A percentile compares a stretch with the other conserved stretches of the same genome.
These are phyloP conservation scores for Gymnosoma rotundatum DNA, from an alignment of 2,888 invertebrate species.

Conservation along the genomic window DNA sequence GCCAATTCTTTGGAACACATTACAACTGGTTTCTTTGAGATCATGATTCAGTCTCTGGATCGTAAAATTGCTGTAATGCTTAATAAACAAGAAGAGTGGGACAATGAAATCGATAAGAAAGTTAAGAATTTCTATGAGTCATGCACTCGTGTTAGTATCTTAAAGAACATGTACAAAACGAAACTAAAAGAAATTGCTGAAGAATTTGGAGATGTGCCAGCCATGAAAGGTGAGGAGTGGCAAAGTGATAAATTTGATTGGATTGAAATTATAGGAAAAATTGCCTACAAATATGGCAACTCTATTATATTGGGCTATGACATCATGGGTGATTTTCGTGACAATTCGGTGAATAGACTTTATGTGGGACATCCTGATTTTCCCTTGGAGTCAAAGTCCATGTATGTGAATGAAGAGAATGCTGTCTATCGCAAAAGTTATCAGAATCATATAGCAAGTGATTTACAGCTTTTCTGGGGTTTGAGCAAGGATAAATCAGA, in stretches of 20 bases:
- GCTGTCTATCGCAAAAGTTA: constrained; percentile 59
- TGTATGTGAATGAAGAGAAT: constrained; percentile 73
- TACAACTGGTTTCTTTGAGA: constrained; percentile 77
- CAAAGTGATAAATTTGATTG: constrained; percentile 76
- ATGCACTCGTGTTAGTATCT: constrained; percentile 70
- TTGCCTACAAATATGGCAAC: constrained; percentile 73
- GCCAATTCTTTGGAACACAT: constrained; percentile 70
- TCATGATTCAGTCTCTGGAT: constrained; percentile 73
- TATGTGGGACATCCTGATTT: constrained; percentile 74
- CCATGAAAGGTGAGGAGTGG: constrained; percentile 74
- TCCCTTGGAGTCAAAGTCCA: constrained; percentile 70
- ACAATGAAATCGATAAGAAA: constrained; percentile 75
- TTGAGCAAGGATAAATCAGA: constrained; percentile 69
- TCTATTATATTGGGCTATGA: constrained; percentile 73
- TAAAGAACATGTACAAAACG: constrained; percentile 58
- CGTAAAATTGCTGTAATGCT: constrained; percentile 74
- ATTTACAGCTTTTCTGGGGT: constrained; percentile 72
- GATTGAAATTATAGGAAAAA: constrained; percentile 74
- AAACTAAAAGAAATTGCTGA: constrained; percentile 73
- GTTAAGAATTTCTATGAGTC: constrained; percentile 79
- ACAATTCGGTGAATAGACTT: constrained; percentile 72
- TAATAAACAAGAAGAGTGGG: constrained; percentile 54
- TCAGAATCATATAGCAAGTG: constrained; percentile 61
- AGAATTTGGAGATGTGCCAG: constrained; percentile 78
- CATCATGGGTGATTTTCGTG: constrained; percentile 73